A percentile compares a stretch with the other conserved stretches of the same genome.
These are phyloP conservation scores for Cynoglossus semilaevis DNA, from an alignment of 2,113 vertebrate species.

Conservation along the genomic window DNA sequence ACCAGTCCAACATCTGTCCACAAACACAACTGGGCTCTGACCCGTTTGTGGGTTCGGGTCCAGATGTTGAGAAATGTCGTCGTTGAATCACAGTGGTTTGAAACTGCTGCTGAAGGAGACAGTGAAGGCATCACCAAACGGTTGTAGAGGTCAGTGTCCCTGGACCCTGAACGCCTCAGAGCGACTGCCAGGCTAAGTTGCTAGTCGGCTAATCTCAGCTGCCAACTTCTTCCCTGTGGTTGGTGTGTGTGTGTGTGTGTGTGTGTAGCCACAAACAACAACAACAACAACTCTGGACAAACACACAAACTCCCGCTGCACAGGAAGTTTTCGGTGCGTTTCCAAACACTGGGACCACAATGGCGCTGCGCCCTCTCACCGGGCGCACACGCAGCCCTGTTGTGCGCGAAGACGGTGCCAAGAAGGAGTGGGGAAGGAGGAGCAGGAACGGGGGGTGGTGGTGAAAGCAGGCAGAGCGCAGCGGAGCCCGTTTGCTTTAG, in stretches of 20 bases:
- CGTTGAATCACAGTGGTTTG: too few species aligned
- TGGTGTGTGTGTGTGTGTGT: neutral
- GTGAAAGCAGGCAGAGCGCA: too few species aligned
- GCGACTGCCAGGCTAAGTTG: conserved; percentile 27
- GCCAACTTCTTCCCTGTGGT: conserved; percentile 24
- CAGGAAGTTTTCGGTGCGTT: conserved; percentile 54
- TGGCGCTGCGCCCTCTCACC: conserved; percentile 54
- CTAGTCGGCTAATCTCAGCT: conserved; percentile 45
- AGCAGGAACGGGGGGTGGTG: neutral
- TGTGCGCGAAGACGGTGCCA: neutral
- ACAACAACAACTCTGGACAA: neutral
- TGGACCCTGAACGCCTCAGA: conserved; percentile 18
- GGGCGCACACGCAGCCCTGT: neutral
- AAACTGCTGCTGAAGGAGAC: too few species aligned
- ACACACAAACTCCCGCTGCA: conserved; percentile 6
- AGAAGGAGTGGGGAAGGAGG: neutral
- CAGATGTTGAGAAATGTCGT: too few species aligned
- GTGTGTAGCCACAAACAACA: neutral
- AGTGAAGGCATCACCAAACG: neutral
- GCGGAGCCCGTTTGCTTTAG: neutral
- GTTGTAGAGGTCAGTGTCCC: too few species aligned
- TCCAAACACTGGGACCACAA: conserved; percentile 54
- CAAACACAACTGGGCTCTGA: too few species aligned
- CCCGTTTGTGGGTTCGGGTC: too few species aligned
- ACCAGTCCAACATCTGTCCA: too few species aligned